A percentile compares a stretch with the other conserved stretches of the same genome.
These are phyloP conservation scores for Stenichneumon culpator DNA, from an alignment of 2,888 invertebrate genomes.

Conservation along the genomic window DNA sequence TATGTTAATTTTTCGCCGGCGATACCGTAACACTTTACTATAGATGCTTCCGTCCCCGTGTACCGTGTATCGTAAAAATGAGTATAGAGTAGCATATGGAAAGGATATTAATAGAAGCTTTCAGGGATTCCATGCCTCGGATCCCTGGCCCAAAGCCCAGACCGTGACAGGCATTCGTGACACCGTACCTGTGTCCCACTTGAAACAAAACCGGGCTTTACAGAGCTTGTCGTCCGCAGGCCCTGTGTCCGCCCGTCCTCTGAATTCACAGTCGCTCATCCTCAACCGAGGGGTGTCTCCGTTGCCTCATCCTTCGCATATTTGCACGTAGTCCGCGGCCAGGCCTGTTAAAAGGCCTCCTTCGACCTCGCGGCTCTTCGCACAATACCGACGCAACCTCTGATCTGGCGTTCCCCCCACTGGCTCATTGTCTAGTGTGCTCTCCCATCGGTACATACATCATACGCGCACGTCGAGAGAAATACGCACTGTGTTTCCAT, in stretches of 20 bases:
- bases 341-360: constrained; percentile 42
- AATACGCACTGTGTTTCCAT: constrained; percentile 27
- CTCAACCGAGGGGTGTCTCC: background rate
- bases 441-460: background rate
- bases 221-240: constrained; percentile 38
- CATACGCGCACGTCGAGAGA: background rate
- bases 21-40: background rate
- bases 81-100: background rate
- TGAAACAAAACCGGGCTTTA: constrained; percentile 33
- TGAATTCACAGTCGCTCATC: constrained; percentile 27
- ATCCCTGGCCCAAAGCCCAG: constrained; percentile 16
- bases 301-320: background rate
- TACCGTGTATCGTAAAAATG: background rate
- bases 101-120: constrained; percentile 48
- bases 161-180: constrained; percentile 41
- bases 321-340: constrained; percentile 13
- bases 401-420: constrained; percentile 20
- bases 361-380: constrained; percentile 21
- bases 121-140: constrained; percentile 28
- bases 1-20: no score
- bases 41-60: background rate
- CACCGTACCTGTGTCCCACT: constrained; percentile 18
- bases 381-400: constrained; percentile 35
- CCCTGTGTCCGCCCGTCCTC: background rate
- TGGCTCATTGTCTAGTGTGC: constrained; percentile 10